Percentiles rank a stretch among this genome's conserved stretches.
These are phyloP conservation scores for Tauraco hartlaubi DNA, from an alignment of 2,797 vertebrate species.

Conservation along the genomic window DNA sequence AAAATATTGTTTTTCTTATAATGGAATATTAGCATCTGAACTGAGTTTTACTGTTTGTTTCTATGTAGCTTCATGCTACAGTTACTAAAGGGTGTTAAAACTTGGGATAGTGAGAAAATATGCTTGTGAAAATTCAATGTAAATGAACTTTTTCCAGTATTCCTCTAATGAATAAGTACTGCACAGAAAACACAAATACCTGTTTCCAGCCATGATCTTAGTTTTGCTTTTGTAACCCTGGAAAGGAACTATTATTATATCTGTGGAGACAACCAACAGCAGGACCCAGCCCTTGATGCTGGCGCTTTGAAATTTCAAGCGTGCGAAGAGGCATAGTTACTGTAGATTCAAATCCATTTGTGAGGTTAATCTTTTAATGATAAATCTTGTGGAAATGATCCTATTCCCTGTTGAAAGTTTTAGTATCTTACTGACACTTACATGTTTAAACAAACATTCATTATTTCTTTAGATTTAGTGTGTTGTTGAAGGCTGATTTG, in stretches of 20 bases:
- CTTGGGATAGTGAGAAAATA: neutral
- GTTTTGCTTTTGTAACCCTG: neutral
- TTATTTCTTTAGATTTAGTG: neutral
- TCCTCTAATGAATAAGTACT: neutral
- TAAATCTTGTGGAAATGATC: neutral
- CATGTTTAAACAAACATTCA: fast-evolving
- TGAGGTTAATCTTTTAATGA: neutral
- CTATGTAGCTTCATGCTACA: neutral
- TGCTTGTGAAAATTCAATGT: neutral
- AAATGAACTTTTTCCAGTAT: neutral
- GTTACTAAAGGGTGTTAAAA: neutral
- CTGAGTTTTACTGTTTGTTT: neutral
- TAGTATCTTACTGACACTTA: neutral
- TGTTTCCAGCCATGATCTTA: neutral
- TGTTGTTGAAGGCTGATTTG: neutral
- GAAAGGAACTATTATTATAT: neutral
- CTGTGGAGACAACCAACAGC: neutral
- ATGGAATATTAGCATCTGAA: neutral
- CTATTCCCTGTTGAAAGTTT: neutral
- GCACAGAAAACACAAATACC: neutral
- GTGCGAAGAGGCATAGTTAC: neutral
- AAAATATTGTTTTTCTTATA: neutral
- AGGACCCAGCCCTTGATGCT: neutral
- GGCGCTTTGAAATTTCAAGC: neutral
- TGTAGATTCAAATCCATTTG: neutral